Conservation (phyloP, 1,140 invertebrate genomes). For the Leptestheria dahalacensis region DNA sequence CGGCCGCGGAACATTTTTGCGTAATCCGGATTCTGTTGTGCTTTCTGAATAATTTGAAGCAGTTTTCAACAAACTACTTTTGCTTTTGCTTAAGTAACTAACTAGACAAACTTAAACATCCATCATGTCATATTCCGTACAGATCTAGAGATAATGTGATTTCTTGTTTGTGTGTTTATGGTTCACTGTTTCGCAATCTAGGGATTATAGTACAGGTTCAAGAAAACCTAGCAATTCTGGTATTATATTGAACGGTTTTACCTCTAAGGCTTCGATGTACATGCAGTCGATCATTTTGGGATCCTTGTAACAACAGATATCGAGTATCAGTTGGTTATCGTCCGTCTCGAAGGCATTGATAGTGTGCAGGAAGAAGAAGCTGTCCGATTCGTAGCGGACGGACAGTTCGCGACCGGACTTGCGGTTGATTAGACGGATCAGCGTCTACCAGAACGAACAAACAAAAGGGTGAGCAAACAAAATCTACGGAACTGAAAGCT, state of each 20-base stretch:
- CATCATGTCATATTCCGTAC: no score
- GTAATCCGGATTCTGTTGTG: constrained; percentile 62
- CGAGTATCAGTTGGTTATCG: constrained; percentile 50
- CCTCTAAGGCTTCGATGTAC: constrained; percentile 63
- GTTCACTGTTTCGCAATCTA: no score
- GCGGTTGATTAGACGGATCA: constrained; percentile 53
- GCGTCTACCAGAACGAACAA: constrained; percentile 55
- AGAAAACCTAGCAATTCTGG: constrained; percentile 17
- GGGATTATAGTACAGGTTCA: no score
- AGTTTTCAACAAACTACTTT: background rate
- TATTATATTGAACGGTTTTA: constrained; percentile 24
- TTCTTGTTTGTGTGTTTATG: no score
- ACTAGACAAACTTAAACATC: no score
- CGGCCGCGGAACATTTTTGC: constrained; percentile 57
- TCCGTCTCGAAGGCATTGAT: constrained; percentile 72
- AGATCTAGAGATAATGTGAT: no score
- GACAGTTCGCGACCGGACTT: constrained; percentile 42
- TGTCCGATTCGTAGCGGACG: constrained; percentile 37
- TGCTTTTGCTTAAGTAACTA: no score
- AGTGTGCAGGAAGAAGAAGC: constrained; percentile 74
- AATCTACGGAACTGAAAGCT: no score
- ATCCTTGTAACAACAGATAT: constrained; percentile 68
- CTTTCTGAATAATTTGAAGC: constrained; percentile 39
- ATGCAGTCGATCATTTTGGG: constrained; percentile 68
- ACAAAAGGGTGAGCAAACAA: no score